Percentiles rank a stretch among this genome's conserved stretches.
phyloP scores from a whole-genome alignment of 2,113 vertebrate genomes.

The Tursiops truncatus region DNA sequence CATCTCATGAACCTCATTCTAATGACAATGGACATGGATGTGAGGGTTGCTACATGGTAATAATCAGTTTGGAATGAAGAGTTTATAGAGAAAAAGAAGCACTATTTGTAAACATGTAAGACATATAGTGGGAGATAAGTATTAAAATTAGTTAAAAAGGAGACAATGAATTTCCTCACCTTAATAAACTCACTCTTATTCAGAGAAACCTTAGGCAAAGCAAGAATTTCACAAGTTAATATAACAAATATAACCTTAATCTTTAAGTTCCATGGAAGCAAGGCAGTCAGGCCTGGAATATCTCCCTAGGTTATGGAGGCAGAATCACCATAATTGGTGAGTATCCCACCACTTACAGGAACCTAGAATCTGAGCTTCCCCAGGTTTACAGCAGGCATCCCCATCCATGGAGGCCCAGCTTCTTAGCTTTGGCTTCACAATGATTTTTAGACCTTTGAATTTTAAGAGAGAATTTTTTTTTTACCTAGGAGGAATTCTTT shows the following conservation, averaged over 20 bases:
- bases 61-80: not conserved
- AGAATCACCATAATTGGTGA: not conserved
- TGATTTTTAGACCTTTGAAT: not conserved
- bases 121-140: not conserved
- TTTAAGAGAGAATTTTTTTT: not conserved
- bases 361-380: not conserved
- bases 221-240: not conserved
- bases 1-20: not conserved
- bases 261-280: not conserved
- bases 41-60: not conserved
- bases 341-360: not conserved
- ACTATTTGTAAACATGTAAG: not conserved
- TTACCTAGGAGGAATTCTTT: not conserved
- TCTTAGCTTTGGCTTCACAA: not conserved
- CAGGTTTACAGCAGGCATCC: not conserved
- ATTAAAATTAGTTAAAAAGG: not conserved
- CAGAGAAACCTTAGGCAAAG: not conserved
- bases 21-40: not conserved
- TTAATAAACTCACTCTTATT: not conserved
- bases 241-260: not conserved
- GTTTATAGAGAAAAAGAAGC: not conserved
- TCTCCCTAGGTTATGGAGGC: not conserved
- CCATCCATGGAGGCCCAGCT: not conserved
- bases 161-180: not conserved
- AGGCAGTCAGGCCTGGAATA: not conserved